These are phyloP conservation scores for Thereva unica DNA, from an alignment of 2,888 invertebrate genomes.

Conservation along the genomic window DNA sequence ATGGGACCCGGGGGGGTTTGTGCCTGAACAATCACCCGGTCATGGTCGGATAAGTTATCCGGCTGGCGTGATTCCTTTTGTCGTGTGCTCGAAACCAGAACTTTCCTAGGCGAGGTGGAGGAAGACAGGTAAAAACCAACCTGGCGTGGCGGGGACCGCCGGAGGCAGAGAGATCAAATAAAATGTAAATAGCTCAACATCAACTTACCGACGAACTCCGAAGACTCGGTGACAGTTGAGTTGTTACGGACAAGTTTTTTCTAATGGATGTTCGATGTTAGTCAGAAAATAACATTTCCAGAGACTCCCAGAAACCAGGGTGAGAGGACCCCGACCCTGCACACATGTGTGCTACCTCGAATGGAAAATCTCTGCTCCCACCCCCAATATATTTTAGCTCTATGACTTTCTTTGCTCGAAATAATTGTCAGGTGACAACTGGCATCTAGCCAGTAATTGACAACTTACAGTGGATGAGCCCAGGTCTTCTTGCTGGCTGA, in stretches of 20 bases:
- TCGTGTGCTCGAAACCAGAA: constrained; percentile 35
- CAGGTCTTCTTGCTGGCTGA: constrained; percentile 1
- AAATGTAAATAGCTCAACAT: constrained; percentile 23
- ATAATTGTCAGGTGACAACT: background rate
- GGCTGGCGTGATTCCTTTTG: constrained; percentile 38
- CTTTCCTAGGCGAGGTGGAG: constrained; percentile 8
- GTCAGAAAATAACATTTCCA: background rate
- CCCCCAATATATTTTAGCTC: no score
- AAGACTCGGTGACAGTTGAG: constrained; percentile 8
- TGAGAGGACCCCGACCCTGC: background rate
- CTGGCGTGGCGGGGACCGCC: background rate
- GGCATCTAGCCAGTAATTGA: background rate
- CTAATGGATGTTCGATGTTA: constrained; percentile 25
- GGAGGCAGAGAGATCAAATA: background rate
- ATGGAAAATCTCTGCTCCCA: background rate
- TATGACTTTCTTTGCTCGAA: no score
- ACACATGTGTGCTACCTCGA: background rate
- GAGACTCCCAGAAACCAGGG: background rate
- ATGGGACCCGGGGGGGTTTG: background rate
- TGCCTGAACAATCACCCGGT: constrained; percentile 31
- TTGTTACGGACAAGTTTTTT: constrained; percentile 2
- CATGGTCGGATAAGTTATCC: constrained; percentile 34
- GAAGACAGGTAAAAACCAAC: constrained; percentile 1
- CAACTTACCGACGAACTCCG: background rate
- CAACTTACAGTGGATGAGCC: background rate